Conservation (phyloP, 2,888 invertebrate genomes). For the Acleris sparsana region DNA sequence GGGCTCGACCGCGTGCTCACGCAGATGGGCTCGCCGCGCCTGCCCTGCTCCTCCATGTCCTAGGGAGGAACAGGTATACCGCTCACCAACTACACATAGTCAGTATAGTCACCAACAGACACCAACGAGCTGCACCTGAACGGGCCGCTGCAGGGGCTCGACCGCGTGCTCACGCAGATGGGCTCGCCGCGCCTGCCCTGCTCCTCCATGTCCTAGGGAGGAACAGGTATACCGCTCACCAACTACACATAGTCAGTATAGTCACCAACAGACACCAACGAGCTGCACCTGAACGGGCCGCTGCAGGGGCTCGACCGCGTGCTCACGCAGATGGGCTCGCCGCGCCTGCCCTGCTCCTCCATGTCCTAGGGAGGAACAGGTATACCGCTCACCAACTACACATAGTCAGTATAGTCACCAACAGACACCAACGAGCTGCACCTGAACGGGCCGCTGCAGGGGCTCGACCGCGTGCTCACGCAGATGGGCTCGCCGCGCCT, state of each 20-base stretch:
- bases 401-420: too few relatives aligned
- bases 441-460: slow-evolving; percentile 98
- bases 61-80: slow-evolving; percentile 44
- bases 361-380: slow-evolving; percentile 88
- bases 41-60: slow-evolving; percentile 98
- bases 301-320: slow-evolving; percentile 98
- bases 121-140: slow-evolving; percentile 98
- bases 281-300: slow-evolving; percentile 98
- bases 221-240: neutral
- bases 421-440: too few relatives aligned
- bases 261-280: too few relatives aligned
- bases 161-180: slow-evolving; percentile 98
- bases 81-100: too few relatives aligned
- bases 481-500: slow-evolving; percentile 98
- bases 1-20: slow-evolving; percentile 98
- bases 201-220: slow-evolving; percentile 93
- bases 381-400: too few relatives aligned
- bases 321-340: slow-evolving; percentile 98
- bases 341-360: slow-evolving; percentile 96
- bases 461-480: slow-evolving; percentile 97
- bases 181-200: slow-evolving; percentile 96
- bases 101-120: too few relatives aligned
- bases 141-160: slow-evolving; percentile 98
- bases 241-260: too few relatives aligned
- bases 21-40: slow-evolving; percentile 97